Base-by-base conservation (phyloP, 2,113 vertebrate species). In the Suncus etruscus region DNA sequence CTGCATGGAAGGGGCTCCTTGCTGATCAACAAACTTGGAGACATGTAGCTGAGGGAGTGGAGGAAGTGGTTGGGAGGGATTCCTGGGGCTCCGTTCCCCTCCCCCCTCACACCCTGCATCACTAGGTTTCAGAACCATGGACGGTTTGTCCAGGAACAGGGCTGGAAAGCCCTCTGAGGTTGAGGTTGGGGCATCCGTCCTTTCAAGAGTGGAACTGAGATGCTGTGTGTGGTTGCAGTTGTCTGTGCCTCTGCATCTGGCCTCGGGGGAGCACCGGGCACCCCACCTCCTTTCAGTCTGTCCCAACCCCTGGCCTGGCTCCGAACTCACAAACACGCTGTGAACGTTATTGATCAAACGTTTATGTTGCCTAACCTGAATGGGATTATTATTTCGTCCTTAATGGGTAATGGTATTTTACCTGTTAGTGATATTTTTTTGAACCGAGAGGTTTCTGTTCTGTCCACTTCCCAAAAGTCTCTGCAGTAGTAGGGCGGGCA, bases 181-280 rank as follows among this genome's bases (percentile, higher is more conserved):
- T 91, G 85, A 95, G 72, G 45, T 88, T 18, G 31, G 68, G 32
- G 68, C 18, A 25, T 79, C 68, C 75, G 90, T 51, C 61, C 75
- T 76, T 92, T 91, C 50, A 70, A 94, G 96, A 94, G 86, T 96
- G 92, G 96, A 96, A 95, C 88, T 70, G 96, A 96, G 95, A 96
- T 29, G 20, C 54, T 0, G 4, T 0, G 18, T 94, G 94, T 86
- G 96, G 96, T 96, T 80, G 69, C 93, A 87, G 95, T 85, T 58
- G 22, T 54, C 75, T 87, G 93, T 14, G n/a, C 63, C 68, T 83
- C 83, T 15, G 54, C 93, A 95, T 90, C 92, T 96, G 89, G 76
- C 70, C 89, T 51, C 45, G 45, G 2, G 11, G 25, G 29, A 86
- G 61, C 63, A 54, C 63, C 18, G 22, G 4, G 58, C 58, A 75